Conservation (phyloP, 1,140 invertebrate genomes). For the Drosophila suzukii region DNA sequence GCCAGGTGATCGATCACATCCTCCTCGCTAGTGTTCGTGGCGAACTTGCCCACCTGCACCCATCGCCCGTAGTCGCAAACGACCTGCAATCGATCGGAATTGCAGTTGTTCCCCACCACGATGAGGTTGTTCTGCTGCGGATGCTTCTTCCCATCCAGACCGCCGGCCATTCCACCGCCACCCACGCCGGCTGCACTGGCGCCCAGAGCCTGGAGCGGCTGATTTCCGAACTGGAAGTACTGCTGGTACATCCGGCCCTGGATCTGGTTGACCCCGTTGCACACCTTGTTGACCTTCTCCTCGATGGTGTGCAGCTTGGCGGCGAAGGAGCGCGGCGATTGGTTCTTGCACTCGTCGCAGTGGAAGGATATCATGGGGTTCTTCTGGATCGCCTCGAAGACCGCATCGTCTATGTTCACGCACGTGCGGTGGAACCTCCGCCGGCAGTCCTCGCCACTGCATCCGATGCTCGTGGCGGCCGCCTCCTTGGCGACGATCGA, state of each 20-base stretch:
- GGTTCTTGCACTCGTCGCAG: conserved; percentile 81
- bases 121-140: conserved; percentile 80
- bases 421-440: conserved; percentile 79
- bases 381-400: conserved; percentile 80
- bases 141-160: conserved; percentile 75
- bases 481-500: conserved; percentile 79
- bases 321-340: conserved; percentile 70
- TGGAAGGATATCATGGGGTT: conserved; percentile 79
- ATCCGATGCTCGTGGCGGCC: conserved; percentile 69
- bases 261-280: conserved; percentile 80
- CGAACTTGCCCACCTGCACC: conserved; percentile 83
- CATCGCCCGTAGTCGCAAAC: conserved; percentile 81
- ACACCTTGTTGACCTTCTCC: conserved; percentile 82
- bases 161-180: conserved; percentile 29
- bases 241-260: conserved; percentile 84
- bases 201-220: conserved; percentile 65
- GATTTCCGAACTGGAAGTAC: conserved; percentile 81
- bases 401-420: conserved; percentile 77
- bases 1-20: conserved; percentile 80
- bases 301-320: conserved; percentile 78
- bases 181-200: conserved; percentile 11
- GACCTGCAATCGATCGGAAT: conserved; percentile 82
- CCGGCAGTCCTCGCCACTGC: conserved; percentile 78
- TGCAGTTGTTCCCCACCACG: conserved; percentile 81
- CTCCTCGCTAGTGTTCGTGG: conserved; percentile 81